Evolutionary conservation across 2,888 invertebrate genomes (phyloP).

Genomic region (Argyresthia goedartella): DNA sequence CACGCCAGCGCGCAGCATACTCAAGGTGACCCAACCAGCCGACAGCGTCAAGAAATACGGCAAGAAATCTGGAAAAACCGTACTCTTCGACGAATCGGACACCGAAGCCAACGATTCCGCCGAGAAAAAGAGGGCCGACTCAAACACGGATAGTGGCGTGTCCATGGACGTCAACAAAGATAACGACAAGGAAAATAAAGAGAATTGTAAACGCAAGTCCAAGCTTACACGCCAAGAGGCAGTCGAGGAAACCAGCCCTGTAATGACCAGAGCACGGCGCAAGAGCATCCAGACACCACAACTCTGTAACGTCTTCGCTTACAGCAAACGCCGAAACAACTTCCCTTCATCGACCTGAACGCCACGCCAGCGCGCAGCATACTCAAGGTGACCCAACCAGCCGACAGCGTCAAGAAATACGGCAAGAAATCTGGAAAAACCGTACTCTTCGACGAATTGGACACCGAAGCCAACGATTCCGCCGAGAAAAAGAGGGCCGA

Average conservation of each 20-base stretch:
- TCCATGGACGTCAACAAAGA: constrained; percentile 23
- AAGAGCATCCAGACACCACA: constrained; percentile 25
- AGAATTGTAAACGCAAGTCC: constrained; percentile 17
- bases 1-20: constrained; percentile 51
- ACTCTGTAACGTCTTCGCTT: background rate
- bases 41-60: constrained; percentile 6
- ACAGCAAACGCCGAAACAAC: constrained; percentile 19
- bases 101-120: constrained; percentile 7
- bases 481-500: constrained; percentile 5
- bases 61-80: constrained; percentile 40
- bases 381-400: constrained; percentile 29
- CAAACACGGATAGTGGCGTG: constrained; percentile 14
- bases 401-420: constrained; percentile 6
- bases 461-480: constrained; percentile 13
- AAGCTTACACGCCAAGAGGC: constrained; percentile 33
- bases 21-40: constrained; percentile 27
- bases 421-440: constrained; percentile 36
- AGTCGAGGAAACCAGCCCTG: constrained; percentile 21
- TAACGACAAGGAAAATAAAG: constrained; percentile 25
- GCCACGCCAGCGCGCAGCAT: constrained; percentile 55
- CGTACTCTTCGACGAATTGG: constrained; percentile 38
- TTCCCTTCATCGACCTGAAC: constrained; percentile 26
- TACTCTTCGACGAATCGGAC: constrained; percentile 37
- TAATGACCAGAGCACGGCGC: constrained; percentile 34
- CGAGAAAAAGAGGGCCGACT: constrained; percentile 5